Base-by-base conservation (phyloP, 1,140 invertebrate genomes). In the Halotydeus destructor region DNA sequence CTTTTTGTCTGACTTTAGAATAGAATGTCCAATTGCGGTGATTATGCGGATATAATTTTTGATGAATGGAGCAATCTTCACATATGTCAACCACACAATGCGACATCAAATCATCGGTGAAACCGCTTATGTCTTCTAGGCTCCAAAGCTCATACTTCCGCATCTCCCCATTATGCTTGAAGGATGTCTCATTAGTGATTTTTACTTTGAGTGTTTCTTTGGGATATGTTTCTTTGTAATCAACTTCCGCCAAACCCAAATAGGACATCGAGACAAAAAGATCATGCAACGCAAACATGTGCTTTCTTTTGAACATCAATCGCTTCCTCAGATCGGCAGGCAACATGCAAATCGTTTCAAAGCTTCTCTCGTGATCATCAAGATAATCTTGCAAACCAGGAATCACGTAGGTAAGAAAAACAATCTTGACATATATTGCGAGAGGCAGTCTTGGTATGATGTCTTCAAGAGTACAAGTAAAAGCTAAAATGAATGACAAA, bases 61-160 rank as follows among this genome's bases (percentile, higher is more conserved):
- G 76, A 56, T 78, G 74, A 0, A 76, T 58, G 5, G 78, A 78
- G 32, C 68, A 75, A 4, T 76, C 76, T 1, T 78, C 78, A 42
- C 64, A 59, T 5, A 60, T 60, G 60, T 81, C 76, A 1, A 78
- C 78, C 1, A 77, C 78, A 22, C 79, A 59, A 14, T 58, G 49
- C 3, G 74, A 74, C 23, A 51, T 59, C 47, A 76, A 73, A 0
- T 45, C 19, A 12, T 69, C 66, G 21, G 11, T 28, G 26, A 44
- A 44, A 2, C 8, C 9, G 8, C 72, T 65, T 0, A 81, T 56
- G 45, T 70, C 65, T 6, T 65, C 51, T 1, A 65, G 51, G 3
- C 55, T 60, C 1, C 62, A 46, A 46, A 82, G 77, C 19, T 56
- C 43, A 50, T 72, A 79, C 0, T 63, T 55, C 9, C 55, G 47